Evolutionary conservation across 2,113 vertebrate species (phyloP), one percentile per base, ranked within the genome.

Genomic region (Sinocyclocheilus rhinocerous): DNA sequence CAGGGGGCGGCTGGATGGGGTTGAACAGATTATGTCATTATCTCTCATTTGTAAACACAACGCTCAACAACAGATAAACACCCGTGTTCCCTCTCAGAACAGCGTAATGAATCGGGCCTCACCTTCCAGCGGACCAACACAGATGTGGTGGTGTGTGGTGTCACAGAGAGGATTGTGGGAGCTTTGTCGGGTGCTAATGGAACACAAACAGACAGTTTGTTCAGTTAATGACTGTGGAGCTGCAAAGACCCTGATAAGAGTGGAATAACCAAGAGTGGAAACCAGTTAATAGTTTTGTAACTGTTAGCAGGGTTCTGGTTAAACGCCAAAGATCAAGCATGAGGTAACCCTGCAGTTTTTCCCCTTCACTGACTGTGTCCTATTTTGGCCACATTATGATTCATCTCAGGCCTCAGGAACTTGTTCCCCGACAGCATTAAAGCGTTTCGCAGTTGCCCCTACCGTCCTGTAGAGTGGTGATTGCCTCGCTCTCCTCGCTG

Each of bases 121-220:
- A 99, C 98, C 98, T 99, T 97, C 98, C 98, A 99, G 36, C 96
- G 96, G 89, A 99, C 96, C 76, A 99, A 94, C 84, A 99, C 97
- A 0, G 98, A 99, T 0, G 97, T 99, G 89, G 97, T 99, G 88
- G 98, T 99, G 94, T 98, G 98, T 0, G 98, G 98, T 0, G 96
- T 99, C 84, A 99, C 96, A 0, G 98, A 99, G 76, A 99, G 90
- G 88, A 99, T 96, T 84, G 93, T 96, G 16, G 98, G 98, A 0
- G 98, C 95, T 92, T 97, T 97, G 50, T 99, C 98, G 0, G 98
- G 98, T 24, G 96, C 98, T 99, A 87, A 88, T 61, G 77, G 50
- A 84, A 59, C 12, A 50, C 83, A 84, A 77, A 73, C 42, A 84
- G 76, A 89, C 75, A 86, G 63, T 85, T 75, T 55, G n/a, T 67